Conservation (phyloP, 2,113 vertebrate genomes). For the Notothenia coriiceps region DNA sequence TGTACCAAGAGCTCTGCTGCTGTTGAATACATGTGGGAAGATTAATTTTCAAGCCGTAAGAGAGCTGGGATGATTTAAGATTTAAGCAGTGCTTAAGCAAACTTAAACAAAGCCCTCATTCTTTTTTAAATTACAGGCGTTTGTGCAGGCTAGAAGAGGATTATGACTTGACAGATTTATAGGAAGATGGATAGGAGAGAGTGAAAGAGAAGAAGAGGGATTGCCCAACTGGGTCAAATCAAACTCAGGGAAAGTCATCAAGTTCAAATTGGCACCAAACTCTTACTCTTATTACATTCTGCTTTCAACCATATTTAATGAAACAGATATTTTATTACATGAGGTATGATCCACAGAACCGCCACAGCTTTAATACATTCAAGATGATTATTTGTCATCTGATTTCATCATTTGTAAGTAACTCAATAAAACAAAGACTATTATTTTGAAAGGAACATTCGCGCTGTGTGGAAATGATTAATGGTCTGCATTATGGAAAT, state of each 20-base stretch:
- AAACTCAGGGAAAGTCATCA: conserved; percentile 38
- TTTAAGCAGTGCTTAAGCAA: conserved; percentile 41
- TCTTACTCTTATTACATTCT: conserved; percentile 4
- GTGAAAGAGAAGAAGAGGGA: conserved; percentile 20
- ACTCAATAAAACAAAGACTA: conserved; percentile 3
- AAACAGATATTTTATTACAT: neutral
- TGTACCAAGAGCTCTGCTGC: conserved; percentile 14
- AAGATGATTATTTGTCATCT: conserved; percentile 24
- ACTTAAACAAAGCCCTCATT: conserved; percentile 74
- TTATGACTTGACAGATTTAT: conserved; percentile 66
- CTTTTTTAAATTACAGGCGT: conserved; percentile 45
- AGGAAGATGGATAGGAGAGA: conserved; percentile 19
- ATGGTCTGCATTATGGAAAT: conserved; percentile 26
- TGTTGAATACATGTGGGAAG: conserved; percentile 38
- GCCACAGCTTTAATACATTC: conserved; percentile 6
- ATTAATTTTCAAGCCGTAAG: conserved; percentile 40
- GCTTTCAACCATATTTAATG: neutral
- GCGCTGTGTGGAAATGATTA: conserved; percentile 15
- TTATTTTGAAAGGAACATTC: conserved; percentile 1
- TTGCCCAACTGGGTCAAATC: conserved; percentile 25
- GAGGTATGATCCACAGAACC: conserved; percentile 19
- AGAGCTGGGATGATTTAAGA: conserved; percentile 44
- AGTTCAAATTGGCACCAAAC: conserved; percentile 16
- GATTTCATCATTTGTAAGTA: conserved; percentile 5
- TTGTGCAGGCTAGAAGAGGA: conserved; percentile 52